Conservation (phyloP, 2,888 invertebrate genomes). For the Ennomos erosarius region DNA sequence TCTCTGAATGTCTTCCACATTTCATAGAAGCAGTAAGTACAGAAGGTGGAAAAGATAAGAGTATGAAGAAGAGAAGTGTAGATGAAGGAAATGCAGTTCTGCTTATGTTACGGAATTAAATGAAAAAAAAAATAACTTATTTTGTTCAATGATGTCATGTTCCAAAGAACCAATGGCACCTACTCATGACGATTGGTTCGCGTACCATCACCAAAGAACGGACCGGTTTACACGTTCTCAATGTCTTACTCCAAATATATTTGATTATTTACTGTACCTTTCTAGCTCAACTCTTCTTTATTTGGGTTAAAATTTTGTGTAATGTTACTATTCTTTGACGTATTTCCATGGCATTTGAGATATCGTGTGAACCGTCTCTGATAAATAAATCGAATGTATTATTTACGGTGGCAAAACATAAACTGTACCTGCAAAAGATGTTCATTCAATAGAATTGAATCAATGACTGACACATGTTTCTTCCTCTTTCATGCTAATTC, state of each 20-base stretch:
- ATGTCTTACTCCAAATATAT: constrained; percentile 30
- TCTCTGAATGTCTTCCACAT: too few relatives aligned
- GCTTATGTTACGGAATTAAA: too few relatives aligned
- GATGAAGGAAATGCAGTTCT: too few relatives aligned
- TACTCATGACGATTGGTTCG: constrained; percentile 24
- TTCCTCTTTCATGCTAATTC: constrained; percentile 40
- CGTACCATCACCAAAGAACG: constrained; percentile 57
- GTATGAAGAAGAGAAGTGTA: too few relatives aligned
- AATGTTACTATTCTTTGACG: background rate
- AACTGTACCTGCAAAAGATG: constrained; percentile 29
- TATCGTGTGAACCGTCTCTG: constrained; percentile 25
- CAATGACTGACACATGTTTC: constrained; percentile 28
- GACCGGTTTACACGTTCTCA: constrained; percentile 49
- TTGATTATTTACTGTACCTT: constrained; percentile 9
- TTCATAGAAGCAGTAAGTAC: too few relatives aligned
- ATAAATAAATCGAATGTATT: constrained; percentile 25
- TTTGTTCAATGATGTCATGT: too few relatives aligned
- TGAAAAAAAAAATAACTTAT: too few relatives aligned
- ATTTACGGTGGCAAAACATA: constrained; percentile 29
- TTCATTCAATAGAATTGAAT: constrained; percentile 22
- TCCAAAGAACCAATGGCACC: too few relatives aligned
- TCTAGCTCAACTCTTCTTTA: background rate
- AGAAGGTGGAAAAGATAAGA: too few relatives aligned
- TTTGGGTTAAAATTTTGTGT: constrained; percentile 5
- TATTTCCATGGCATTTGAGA: constrained; percentile 2